A percentile compares a stretch with the other conserved stretches of the same genome.
phyloP scores from a whole-genome alignment of 2,888 invertebrate species.

The Orthonevra nobilis region DNA sequence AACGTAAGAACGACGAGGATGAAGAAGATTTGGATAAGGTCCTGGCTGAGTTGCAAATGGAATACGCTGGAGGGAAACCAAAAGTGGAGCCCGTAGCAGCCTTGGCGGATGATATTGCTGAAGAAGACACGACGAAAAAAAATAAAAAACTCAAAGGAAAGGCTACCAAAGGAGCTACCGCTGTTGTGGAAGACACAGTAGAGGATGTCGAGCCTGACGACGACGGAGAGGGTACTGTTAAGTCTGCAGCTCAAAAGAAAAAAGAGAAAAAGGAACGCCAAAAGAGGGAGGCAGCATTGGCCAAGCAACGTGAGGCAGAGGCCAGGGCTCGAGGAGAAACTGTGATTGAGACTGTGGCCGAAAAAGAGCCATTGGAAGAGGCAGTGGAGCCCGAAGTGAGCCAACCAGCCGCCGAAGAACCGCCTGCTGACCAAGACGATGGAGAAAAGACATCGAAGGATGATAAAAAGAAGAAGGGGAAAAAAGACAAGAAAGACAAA shows the following conservation, averaged over 20 bases:
- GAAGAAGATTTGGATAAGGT: conserved; percentile 89
- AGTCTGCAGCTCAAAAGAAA: conserved; percentile 93
- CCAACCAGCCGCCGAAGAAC: conserved; percentile 73
- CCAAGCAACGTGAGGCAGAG: conserved; percentile 76
- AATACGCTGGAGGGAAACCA: conserved; percentile 88
- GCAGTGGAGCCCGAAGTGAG: not conserved
- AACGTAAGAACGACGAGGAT: conserved; percentile 88
- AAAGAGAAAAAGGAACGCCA: conserved; percentile 93
- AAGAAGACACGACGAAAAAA: conserved; percentile 76
- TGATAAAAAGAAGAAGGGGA: conserved; percentile 78
- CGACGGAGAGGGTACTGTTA: conserved; percentile 84
- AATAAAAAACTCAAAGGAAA: conserved; percentile 74
- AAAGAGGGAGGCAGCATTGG: conserved; percentile 85
- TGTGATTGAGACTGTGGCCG: conserved; percentile 61
- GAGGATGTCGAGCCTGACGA: conserved; percentile 76
- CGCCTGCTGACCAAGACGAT: conserved; percentile 52
- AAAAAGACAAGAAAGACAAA: conserved; percentile 79
- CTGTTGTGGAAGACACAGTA: conserved; percentile 76
- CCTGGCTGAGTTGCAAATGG: conserved; percentile 87
- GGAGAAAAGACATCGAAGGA: conserved; percentile 76
- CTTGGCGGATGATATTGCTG: conserved; percentile 77
- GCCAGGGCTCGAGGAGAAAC: conserved; percentile 71
- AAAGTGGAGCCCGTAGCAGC: conserved; percentile 79
- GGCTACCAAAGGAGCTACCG: conserved; percentile 62
- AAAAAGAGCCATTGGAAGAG: conserved; percentile 73